Evolutionary conservation across 1,140 invertebrate genomes (phyloP).

Genomic region (Dendroctonus valens): DNA sequence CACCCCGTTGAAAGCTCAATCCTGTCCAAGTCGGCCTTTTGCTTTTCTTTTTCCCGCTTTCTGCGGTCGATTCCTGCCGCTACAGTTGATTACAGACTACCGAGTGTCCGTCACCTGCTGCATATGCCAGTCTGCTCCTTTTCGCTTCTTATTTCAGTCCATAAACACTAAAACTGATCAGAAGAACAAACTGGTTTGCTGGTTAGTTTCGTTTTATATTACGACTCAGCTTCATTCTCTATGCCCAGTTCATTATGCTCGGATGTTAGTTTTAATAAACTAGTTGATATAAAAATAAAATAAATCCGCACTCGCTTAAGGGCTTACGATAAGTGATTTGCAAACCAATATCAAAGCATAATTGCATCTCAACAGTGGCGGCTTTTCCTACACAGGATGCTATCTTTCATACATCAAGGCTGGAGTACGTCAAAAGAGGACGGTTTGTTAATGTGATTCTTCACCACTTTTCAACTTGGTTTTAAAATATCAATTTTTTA

Average conservation of each 20-base stretch:
- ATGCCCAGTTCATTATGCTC: neutral
- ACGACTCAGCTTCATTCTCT: constrained; percentile 7
- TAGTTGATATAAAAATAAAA: no score
- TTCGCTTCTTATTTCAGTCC: constrained; percentile 19
- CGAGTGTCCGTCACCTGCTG: constrained; percentile 21
- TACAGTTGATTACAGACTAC: constrained; percentile 22
- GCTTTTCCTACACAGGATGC: no score
- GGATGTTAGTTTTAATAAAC: constrained; percentile 14
- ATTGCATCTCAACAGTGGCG: no score
- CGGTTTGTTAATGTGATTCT: no score
- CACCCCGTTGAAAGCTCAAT: constrained; percentile 5
- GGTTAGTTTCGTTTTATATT: constrained; percentile 8
- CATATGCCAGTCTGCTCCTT: constrained; percentile 14
- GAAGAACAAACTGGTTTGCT: constrained; percentile 20
- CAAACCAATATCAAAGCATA: no score
- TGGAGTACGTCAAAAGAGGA: no score
- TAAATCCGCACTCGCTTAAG: no score
- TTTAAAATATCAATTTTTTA: no score
- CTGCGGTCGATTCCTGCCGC: constrained; percentile 17
- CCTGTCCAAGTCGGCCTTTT: constrained; percentile 3
- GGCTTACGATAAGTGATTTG: no score
- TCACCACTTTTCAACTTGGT: no score
- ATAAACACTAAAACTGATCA: constrained; percentile 20
- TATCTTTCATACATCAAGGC: no score
- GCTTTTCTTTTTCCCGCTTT: constrained; percentile 18